Conservation (phyloP, 2,113 vertebrate genomes). For the Epinephelus lanceolatus region DNA sequence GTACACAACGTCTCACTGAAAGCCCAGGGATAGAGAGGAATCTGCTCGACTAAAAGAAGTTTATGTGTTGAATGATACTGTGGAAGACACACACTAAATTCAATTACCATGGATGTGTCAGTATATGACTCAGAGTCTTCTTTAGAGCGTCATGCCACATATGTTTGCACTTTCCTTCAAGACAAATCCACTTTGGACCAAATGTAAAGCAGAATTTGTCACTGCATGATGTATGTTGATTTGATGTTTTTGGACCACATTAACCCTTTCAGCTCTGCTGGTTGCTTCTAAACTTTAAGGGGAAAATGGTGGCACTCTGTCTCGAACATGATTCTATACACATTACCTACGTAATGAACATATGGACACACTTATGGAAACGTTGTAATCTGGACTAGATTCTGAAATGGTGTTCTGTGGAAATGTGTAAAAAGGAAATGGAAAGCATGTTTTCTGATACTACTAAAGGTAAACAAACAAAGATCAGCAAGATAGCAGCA, state of each 20-base stretch:
- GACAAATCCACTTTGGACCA: conserved; percentile 5
- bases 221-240: not conserved
- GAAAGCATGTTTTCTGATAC: not conserved
- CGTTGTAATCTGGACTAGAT: not conserved
- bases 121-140: not conserved
- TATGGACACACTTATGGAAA: conserved; percentile 12
- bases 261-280: not conserved
- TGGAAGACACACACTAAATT: not conserved
- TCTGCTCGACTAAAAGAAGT: not conserved
- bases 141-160: not conserved
- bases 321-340: not conserved
- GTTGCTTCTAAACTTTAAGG: not conserved
- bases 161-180: conserved; percentile 14
- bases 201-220: not conserved
- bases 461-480: conserved; percentile 52
- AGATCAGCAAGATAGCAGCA: conserved; percentile 48
- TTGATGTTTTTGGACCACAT: not conserved
- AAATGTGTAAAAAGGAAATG: conserved; percentile 8
- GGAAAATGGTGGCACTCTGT: not conserved
- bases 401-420: conserved; percentile 16
- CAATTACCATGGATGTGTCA: not conserved
- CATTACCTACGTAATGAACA: not conserved
- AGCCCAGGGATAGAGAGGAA: not conserved
- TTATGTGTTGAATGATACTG: conserved; percentile 2
- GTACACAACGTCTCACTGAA: not conserved